Base-by-base conservation (phyloP, 2,888 invertebrate species). In the Scrobipalpa costella region DNA sequence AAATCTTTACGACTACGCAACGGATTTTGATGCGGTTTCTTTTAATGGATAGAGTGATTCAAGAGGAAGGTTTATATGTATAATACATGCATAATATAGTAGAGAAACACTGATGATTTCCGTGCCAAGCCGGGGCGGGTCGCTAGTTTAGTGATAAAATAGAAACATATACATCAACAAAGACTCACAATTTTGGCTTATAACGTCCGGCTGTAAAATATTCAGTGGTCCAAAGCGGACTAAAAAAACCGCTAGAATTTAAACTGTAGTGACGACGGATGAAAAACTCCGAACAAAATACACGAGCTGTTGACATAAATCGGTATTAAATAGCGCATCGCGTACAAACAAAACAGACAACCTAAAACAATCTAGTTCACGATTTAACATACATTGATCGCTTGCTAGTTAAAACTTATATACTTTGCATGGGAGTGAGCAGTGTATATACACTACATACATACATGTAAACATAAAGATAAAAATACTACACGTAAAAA, bases 271-370 rank as follows among this genome's bases (percentile, higher is more conserved):
- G 9, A n/a, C 15, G 34, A 15, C n/a, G 0, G 55, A 49, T 15
- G 34, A 55, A 55, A 55, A 55, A 33, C 55, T 33, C 27, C 27
- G 52, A 11, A 33, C 27, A 33, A 55, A 55, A 55, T 55, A n/a
- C 1, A 55, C 55, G 55, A 21, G 8, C 19, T 44, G 44, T 6
- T 27, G 59, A 59, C 59, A 40, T 44, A 34, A 59, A 59, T 59
- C 59, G 59, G 19, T 59, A 44, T 59, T 44, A 27, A 21, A 59
- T 59, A 8, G 44, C 6, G 21, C 2, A 52, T 34, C 33, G n/a
- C 7, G 7, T 7, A n/a, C 55, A 34, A 15, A n/a, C 55, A 34
- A 15, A 11, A 55, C 33, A 2, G 15, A n/a, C 34, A 27, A 34
- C n/a, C n/a, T 1, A n/a, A 1, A 34, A 33, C 50, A 6, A 21